Percentiles rank a stretch among this genome's conserved stretches.
Evolutionary conservation across 2,797 vertebrate species (phyloP).

Genomic region (Sebastiscus tertius): DNA sequence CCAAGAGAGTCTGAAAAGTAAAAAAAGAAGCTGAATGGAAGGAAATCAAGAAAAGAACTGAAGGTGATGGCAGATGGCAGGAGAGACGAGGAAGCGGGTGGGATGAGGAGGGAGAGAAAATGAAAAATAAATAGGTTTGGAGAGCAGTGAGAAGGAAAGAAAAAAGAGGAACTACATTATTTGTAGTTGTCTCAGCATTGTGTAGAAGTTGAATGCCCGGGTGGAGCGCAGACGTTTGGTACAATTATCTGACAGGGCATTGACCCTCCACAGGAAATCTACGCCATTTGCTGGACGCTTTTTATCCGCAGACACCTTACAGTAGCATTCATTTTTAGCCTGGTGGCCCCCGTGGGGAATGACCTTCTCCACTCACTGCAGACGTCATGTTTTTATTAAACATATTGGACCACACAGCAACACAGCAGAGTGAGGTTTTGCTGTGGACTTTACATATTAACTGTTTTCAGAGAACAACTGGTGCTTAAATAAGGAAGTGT

Average conservation of each 20-base stretch:
- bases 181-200: constrained; percentile 68
- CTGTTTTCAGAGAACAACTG: constrained; percentile 52
- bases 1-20: neutral
- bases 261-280: constrained; percentile 69
- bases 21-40: neutral
- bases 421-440: neutral
- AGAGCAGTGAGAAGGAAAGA: constrained; percentile 27
- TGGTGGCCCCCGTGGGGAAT: constrained; percentile 28
- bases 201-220: constrained; percentile 70
- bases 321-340: constrained; percentile 58
- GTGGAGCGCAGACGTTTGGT: constrained; percentile 57
- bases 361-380: constrained; percentile 48
- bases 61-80: constrained; percentile 5
- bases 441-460: constrained; percentile 33
- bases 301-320: constrained; percentile 34
- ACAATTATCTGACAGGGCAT: constrained; percentile 63
- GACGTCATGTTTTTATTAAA: constrained; percentile 54
- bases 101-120: constrained; percentile 21
- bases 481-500: constrained; percentile 54
- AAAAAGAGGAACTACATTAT: constrained; percentile 59
- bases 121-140: constrained; percentile 43
- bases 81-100: constrained; percentile 3
- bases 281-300: constrained; percentile 53
- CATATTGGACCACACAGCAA: constrained; percentile 37
- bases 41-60: neutral